Evolutionary conservation across 2,113 vertebrate genomes (phyloP), one percentile per base, ranked within the genome.

Genomic region (Amblyopsis rosae): DNA sequence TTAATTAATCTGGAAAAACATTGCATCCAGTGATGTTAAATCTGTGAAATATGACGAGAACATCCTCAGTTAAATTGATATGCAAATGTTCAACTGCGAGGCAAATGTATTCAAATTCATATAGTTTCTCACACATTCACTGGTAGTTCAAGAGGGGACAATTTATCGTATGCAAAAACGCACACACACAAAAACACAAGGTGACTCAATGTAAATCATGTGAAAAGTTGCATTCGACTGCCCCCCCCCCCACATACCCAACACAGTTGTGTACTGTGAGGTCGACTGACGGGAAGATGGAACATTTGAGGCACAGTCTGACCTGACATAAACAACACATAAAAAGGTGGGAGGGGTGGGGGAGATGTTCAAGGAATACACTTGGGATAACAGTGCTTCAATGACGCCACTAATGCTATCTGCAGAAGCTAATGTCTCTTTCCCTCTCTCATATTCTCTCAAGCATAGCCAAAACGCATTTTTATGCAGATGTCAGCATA

Each of bases 11-110:
- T 82, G 49, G 3, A 17, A 50, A 75, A 82, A 59, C 51, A n/a
- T 17, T 3, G 62, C 81, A 69, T 41, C 33, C 12, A 79, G 83
- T 86, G 76, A 75, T 69, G 68, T 67, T 67, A 12, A 54, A 76
- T 73, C 56, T 41, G 80, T 88, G 78, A 87, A 86, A 86, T 85
- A 87, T 77, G 77, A 83, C 59, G 75, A 79, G 76, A 76, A 50
- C 72, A 78, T 76, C 77, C 76, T 69, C 9, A 50, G 79, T 62
- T 71, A 62, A 77, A 86, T 69, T 60, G 74, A 86, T 75, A 86
- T 87, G 87, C 83, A 88, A 90, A 90, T 88, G 59, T 51, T 75
- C 77, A 81, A 84, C 83, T 69, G 84, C 59, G 60, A 83, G 79
- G 79, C 78, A 87, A 87, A 90, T 87, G 35, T 76, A 84, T 85